phyloP scores from a whole-genome alignment of 92 coral and sea anemone genomes.

The Porites evermanni region DNA sequence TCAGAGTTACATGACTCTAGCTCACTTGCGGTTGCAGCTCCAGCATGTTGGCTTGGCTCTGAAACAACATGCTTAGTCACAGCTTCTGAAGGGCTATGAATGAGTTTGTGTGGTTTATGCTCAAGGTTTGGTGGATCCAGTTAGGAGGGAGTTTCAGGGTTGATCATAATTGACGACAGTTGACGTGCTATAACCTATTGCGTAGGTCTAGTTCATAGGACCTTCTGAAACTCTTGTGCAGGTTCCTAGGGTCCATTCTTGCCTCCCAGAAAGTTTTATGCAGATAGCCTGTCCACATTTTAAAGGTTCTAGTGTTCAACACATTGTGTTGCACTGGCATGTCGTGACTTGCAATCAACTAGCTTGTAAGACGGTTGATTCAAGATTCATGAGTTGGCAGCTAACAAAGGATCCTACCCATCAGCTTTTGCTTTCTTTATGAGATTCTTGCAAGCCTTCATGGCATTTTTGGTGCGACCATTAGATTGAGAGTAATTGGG shows the following conservation, averaged over 20 bases:
- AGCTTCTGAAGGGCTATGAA: too few relatives aligned
- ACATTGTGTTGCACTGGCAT: constrained; percentile 29
- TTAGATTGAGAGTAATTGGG: background rate
- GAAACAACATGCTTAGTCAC: too few relatives aligned
- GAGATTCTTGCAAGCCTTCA: constrained; percentile 39
- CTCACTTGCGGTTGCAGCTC: background rate
- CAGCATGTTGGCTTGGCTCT: background rate
- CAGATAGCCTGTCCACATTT: constrained; percentile 38
- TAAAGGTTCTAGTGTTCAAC: background rate
- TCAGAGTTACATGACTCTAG: background rate
- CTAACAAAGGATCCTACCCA: constrained; percentile 33
- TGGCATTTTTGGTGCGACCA: background rate
- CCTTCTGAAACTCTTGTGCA: constrained; percentile 24
- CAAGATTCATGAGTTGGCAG: constrained; percentile 33
- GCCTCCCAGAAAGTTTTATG: constrained; percentile 31
- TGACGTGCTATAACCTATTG: constrained; percentile 32
- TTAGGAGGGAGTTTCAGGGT: constrained; percentile 18
- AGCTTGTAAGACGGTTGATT: background rate
- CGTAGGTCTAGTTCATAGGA: constrained; percentile 40
- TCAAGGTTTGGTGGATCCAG: background rate
- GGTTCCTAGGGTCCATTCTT: constrained; percentile 44
- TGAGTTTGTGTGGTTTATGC: background rate
- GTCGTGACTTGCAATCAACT: constrained; percentile 17
- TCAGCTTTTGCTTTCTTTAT: constrained; percentile 43
- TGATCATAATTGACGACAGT: constrained; percentile 31